Base-by-base conservation (phyloP, 2,888 invertebrate species). In the Psylliodes chrysocephalus region DNA sequence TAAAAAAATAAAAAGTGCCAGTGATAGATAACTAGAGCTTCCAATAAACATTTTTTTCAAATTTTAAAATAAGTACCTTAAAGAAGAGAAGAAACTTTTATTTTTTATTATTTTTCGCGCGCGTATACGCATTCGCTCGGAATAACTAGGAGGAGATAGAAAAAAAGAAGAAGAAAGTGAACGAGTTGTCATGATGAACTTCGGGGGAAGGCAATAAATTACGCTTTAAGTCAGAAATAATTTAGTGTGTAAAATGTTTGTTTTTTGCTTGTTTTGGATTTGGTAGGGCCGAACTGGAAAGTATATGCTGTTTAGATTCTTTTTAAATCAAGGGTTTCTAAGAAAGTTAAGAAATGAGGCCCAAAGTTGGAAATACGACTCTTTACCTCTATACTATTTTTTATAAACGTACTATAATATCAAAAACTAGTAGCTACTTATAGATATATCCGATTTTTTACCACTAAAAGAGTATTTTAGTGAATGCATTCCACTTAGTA, bases 151-250 rank as follows among this genome's bases (percentile, higher is more conserved):
- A 44, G n/a, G 42, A 30, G 18, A 33, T 19, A 25, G 38, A 56
- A 44, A 55, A 59, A 40, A 55, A 55, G 55, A 55, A 64, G 64
- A 66, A 68, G 59, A 64, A 68, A 64, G 66, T 66, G 67, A 67
- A 64, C 69, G 67, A 66, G 60, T 64, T 59, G 68, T 69, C 68
- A 72, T 71, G 65, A 70, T 68, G 71, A 70, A 72, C 71, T 74
- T 78, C 73, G 79, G 81, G 82, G 82, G 81, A 81, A 81, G 79
- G 81, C 82, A 82, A 79, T 77, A 81, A 78, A 79, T 77, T 82
- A 82, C 81, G 81, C 82, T 82, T 82, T 77, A 78, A 77, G 65
- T 67, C 64, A 68, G 65, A 70, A 67, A 68, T 62, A 63, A 67
- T 46, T 17, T 59, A 69, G 66, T 62, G 65, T 69, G 63, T 69